phyloP scores from a whole-genome alignment of 2,888 invertebrate genomes.

The Suillia variegata region DNA sequence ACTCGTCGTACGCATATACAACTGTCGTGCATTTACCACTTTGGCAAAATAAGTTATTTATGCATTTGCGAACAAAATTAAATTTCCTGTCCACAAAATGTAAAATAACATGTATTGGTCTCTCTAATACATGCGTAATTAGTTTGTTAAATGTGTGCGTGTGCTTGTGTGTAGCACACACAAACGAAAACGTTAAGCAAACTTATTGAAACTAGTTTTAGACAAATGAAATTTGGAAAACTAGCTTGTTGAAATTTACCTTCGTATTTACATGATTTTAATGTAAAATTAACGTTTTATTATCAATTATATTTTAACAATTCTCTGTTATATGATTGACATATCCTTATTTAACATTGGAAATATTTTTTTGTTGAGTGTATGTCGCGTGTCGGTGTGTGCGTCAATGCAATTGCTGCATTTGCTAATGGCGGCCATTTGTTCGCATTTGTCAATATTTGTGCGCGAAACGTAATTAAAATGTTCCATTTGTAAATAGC shows the following conservation, averaged over 20 bases:
- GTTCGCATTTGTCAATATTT: conserved; percentile 16
- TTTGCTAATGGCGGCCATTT: not conserved
- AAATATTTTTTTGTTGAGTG: too few relatives aligned
- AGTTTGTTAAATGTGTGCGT: conserved; percentile 22
- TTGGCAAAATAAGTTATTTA: conserved; percentile 28
- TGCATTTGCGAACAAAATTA: conserved; percentile 34
- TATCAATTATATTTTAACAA: too few relatives aligned
- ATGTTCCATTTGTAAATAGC: conserved; percentile 7
- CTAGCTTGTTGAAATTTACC: too few relatives aligned
- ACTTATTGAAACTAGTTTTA: too few relatives aligned
- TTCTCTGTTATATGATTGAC: too few relatives aligned
- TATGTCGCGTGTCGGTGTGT: conserved; percentile 8
- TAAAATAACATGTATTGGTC: conserved; percentile 6
- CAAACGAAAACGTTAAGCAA: too few relatives aligned
- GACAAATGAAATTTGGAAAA: too few relatives aligned
- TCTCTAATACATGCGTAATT: conserved; percentile 21
- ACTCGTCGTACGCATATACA: not conserved
- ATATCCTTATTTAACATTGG: too few relatives aligned
- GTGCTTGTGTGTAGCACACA: conserved; percentile 7
- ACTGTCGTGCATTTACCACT: not conserved
- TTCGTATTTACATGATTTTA: too few relatives aligned
- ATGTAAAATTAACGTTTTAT: too few relatives aligned
- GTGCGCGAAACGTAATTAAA: conserved; percentile 21
- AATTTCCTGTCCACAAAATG: conserved; percentile 35
- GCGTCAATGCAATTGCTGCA: conserved; percentile 4